Conservation (phyloP, 2,888 invertebrate species). For the Hoplodrina blanda region DNA sequence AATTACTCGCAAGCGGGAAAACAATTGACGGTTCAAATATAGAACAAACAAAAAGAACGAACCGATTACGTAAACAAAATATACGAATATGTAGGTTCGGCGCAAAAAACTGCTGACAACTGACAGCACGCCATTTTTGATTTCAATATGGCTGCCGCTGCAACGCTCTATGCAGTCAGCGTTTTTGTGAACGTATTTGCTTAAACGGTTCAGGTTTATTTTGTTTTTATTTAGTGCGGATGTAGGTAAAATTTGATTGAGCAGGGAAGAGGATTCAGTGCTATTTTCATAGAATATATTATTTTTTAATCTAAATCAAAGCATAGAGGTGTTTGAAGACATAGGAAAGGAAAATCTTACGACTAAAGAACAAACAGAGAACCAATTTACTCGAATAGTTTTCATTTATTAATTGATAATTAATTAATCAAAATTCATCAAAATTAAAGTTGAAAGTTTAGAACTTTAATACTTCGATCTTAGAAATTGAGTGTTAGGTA, state of each 20-base stretch:
- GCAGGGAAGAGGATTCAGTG: neutral
- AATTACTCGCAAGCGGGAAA: constrained; percentile 47
- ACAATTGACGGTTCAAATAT: constrained; percentile 58
- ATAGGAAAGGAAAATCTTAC: too few relatives aligned
- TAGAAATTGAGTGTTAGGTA: too few relatives aligned
- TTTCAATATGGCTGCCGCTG: constrained; percentile 78
- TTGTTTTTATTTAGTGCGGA: constrained; percentile 54
- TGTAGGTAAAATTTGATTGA: constrained; percentile 14
- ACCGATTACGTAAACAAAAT: constrained; percentile 72
- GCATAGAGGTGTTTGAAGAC: too few relatives aligned
- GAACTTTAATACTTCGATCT: neutral
- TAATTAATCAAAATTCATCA: too few relatives aligned
- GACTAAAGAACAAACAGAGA: too few relatives aligned
- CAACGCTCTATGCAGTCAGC: constrained; percentile 82
- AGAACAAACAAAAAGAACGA: constrained; percentile 65
- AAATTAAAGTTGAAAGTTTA: too few relatives aligned
- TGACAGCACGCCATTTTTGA: constrained; percentile 82
- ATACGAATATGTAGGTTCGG: constrained; percentile 66
- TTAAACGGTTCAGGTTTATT: constrained; percentile 69
- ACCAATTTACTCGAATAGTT: too few relatives aligned
- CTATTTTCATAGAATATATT: neutral
- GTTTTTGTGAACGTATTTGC: constrained; percentile 80
- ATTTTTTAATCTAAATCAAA: too few relatives aligned
- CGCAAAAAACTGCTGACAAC: constrained; percentile 83
- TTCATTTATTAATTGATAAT: too few relatives aligned